Conservation (phyloP, 2,113 vertebrate genomes). For the Actenoides hombroni region DNA sequence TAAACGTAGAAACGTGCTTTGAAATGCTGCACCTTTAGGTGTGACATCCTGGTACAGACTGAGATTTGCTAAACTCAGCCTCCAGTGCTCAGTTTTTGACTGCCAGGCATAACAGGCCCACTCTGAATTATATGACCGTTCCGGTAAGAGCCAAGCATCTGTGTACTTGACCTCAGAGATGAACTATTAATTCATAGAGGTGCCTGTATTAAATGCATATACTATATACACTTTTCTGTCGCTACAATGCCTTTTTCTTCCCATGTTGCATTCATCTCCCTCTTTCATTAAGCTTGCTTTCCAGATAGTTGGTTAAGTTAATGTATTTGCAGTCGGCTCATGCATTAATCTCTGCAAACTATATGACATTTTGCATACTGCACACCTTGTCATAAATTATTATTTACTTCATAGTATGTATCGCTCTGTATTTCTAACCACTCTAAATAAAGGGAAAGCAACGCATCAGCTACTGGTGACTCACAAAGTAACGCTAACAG, state of each 20-base stretch:
- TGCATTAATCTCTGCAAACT: constrained; percentile 54
- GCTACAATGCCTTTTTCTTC: background rate
- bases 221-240: background rate
- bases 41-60: background rate
- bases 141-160: background rate
- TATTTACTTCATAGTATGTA: background rate
- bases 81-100: background rate
- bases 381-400: constrained; percentile 39
- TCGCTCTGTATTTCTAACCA: background rate
- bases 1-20: background rate
- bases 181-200: background rate
- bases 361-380: constrained; percentile 8
- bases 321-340: constrained; percentile 45
- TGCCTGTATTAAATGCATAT: background rate
- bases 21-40: background rate
- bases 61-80: background rate
- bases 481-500: constrained; percentile 21
- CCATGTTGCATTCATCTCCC: background rate
- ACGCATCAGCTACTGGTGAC: background rate
- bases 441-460: constrained; percentile 24
- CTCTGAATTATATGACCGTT: background rate
- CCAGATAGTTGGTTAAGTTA: constrained; percentile 39
- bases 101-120: background rate
- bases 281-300: constrained; percentile 54
- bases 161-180: background rate